Evolutionary conservation across 2,888 invertebrate genomes (phyloP), one percentile per base, ranked within the genome.

Genomic region (Unio delphinus): DNA sequence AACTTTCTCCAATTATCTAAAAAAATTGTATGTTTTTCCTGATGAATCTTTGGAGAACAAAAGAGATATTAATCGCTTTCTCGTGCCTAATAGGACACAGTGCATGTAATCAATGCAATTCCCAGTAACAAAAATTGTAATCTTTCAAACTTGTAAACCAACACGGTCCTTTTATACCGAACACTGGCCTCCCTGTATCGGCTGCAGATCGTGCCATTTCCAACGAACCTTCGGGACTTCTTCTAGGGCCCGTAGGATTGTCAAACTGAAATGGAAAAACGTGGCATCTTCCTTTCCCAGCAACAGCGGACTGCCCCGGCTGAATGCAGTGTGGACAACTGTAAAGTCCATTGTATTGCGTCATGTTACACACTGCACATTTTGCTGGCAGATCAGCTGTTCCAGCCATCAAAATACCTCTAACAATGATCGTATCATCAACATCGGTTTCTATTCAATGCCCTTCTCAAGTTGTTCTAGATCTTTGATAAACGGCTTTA

Each of bases 41-140:
- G 64, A 54, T 15, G 20, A 20, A 3, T 64, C 59, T 23, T 61
- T 59, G 23, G 59, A 57, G 61, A 72, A 65, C 72, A 68, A 72
- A 20, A 72, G 45, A 15, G 26, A 30, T 28, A 68, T 61, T 15
- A 72, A 55, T 45, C 45, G 30, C 56, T 72, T 72, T 55, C 30
- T 68, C 64, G 58, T 34, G 6, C 71, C 71, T 6, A 71, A 57
- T 28, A 68, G 61, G 28, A 69, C 68, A 61, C 72, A 60, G 59
- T 72, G 68, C 69, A 69, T 69, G 56, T 69, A 72, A 59, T 69
- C 72, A 17, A 64, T 72, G 61, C 66, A 67, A 28, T 65, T 64
- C 20, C 59, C n/a, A n/a, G 17, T 55, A 23, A 69, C 60, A 64
- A 69, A 69, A 66, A 61, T 69, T 62, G 58, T 72, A 64, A 2